These are phyloP conservation scores for Augochlora pura DNA, from an alignment of 1,140 invertebrate genomes.

Conservation along the genomic window DNA sequence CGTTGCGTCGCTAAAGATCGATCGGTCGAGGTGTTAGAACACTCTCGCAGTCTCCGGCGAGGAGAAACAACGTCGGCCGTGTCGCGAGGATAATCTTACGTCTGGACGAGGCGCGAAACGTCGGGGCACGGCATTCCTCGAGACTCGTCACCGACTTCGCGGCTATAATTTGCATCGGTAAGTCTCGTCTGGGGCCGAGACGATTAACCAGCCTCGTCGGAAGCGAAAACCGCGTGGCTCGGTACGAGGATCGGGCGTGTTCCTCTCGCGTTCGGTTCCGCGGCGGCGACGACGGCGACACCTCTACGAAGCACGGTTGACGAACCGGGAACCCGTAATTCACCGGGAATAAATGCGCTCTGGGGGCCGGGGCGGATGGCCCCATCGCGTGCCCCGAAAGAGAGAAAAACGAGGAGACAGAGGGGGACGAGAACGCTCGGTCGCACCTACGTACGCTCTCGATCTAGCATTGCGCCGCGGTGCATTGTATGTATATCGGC, in stretches of 20 bases:
- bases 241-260: constrained; percentile 17
- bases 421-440: constrained; percentile 12
- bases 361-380: background rate
- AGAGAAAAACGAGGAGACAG: background rate
- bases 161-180: constrained; percentile 9
- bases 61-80: no score
- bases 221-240: background rate
- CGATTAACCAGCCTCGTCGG: constrained; percentile 24
- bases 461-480: constrained; percentile 60
- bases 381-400: constrained; percentile 11
- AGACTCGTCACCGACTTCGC: background rate
- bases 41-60: no score
- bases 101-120: background rate
- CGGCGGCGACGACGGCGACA: background rate
- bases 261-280: background rate
- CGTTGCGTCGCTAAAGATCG: no score
- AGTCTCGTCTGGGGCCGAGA: background rate
- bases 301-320: background rate
- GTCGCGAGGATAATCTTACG: no score
- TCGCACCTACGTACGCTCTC: constrained; percentile 59
- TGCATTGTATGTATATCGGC: constrained; percentile 76
- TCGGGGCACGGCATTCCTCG: background rate
- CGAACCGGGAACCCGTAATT: constrained; percentile 37
- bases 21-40: no score
- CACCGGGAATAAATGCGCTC: constrained; percentile 51